These are phyloP conservation scores for Drosophila multiciliata DNA, from an alignment of 2,888 invertebrate species.

Conservation along the genomic window DNA sequence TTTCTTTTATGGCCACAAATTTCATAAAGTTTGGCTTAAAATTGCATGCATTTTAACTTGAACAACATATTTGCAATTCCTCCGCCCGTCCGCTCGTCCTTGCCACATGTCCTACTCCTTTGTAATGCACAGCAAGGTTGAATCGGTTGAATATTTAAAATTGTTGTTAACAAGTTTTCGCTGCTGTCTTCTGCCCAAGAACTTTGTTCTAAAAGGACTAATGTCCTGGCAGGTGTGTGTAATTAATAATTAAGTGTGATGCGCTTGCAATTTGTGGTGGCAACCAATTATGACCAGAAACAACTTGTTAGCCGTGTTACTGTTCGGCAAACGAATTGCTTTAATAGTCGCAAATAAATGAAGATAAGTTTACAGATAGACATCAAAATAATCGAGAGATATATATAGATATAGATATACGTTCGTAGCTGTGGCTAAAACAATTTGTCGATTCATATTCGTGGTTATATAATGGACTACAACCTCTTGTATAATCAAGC, in stretches of 20 bases:
- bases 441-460: constrained; percentile 21
- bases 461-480: constrained; percentile 34
- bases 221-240: background rate
- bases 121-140: constrained; percentile 2
- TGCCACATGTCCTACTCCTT: background rate
- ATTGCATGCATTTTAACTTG: background rate
- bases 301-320: background rate
- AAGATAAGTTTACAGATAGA: background rate
- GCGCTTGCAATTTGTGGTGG: constrained; percentile 11
- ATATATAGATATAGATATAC: background rate
- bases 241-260: constrained; percentile 23
- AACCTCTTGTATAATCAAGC: constrained; percentile 32
- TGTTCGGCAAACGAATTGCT: background rate
- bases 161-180: constrained; percentile 20
- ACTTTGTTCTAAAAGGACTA: background rate
- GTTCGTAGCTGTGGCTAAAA: background rate
- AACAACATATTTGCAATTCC: background rate
- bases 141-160: constrained; percentile 18
- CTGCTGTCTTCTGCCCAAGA: background rate
- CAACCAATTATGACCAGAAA: constrained; percentile 3
- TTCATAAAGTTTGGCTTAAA: background rate
- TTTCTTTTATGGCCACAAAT: background rate
- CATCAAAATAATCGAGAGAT: background rate
- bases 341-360: background rate
- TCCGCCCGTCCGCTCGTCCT: background rate